Base-by-base conservation (phyloP, 2,113 vertebrate species). In the Callaeas wilsoni region DNA sequence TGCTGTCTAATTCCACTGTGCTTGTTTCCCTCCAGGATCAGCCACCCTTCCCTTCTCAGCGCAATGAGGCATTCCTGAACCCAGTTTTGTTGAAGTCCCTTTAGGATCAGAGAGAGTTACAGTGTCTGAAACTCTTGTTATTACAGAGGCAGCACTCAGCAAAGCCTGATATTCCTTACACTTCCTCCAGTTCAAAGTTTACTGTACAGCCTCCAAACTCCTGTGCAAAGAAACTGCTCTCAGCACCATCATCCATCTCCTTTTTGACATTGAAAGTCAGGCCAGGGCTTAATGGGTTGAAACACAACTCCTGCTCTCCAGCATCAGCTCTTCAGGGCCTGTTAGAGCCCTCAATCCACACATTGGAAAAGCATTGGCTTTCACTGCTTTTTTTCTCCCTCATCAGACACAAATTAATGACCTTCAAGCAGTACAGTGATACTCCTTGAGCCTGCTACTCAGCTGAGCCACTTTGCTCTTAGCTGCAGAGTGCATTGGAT, bases 341-440 rank as follows among this genome's bases (percentile, higher is more conserved):
- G 90, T 95, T 96, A 96, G 44, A 94, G 65, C 70, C 80, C 93
- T 93, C 84, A 62, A 83, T 95, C 96, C 78, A 69, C 84, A 78
- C 87, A 95, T 84, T 64, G 49, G 92, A 94, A 97, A 95, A 82
- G 97, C 91, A 95, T 97, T 87, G 81, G 94, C 73, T 98, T 98
- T 98, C 97, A 85, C 70, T 89, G 85, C 64, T 65, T 90, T 70
- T 89, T 89, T 93, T 50, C 57, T 87, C 70, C 76, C 49, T 12
- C 73, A 52, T 93, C 92, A 96, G 92, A 89, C 87, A 73, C 91
- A 81, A 96, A 95, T 93, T 96, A 68, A 76, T 97, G 98, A 98
- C 98, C 98, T 98, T 98, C 92, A 97, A 83, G 88, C 86, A 68
- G 80, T 33, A 42, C 84, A 73, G 42, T 94, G 93, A 98, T 97